Evolutionary conservation across 2,113 vertebrate genomes (phyloP).

Genomic region (Tetrax tetrax): DNA sequence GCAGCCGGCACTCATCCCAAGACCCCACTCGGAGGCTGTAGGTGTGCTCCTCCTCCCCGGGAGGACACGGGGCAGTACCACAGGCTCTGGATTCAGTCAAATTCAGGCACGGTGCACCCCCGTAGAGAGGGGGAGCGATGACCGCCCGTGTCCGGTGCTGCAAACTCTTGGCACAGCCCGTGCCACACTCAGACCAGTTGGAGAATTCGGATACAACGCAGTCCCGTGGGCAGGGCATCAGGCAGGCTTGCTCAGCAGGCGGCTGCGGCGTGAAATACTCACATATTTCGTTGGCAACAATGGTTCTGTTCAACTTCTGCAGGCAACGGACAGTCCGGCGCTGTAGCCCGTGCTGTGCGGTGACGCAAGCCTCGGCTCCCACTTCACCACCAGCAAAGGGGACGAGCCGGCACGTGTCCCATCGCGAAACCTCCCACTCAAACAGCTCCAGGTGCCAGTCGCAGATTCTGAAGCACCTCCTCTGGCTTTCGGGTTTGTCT

Average conservation of each 20-base stretch:
- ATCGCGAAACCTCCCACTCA: constrained; percentile 89
- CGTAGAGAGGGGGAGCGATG: constrained; percentile 87
- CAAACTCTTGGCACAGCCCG: constrained; percentile 76
- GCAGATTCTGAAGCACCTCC: constrained; percentile 92
- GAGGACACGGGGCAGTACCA: constrained; percentile 69
- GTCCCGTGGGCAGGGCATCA: constrained; percentile 92
- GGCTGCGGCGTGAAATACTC: constrained; percentile 88
- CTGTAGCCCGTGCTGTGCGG: constrained; percentile 92
- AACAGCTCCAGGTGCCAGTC: constrained; percentile 94
- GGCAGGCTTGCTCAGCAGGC: constrained; percentile 87
- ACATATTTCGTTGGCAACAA: constrained; percentile 83
- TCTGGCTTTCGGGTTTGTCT: constrained; percentile 84
- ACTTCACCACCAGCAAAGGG: constrained; percentile 68
- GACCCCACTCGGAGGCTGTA: constrained; percentile 90
- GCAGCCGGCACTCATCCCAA: constrained; percentile 85
- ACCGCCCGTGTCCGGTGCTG: constrained; percentile 85
- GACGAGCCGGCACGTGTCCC: constrained; percentile 83
- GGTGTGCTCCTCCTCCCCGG: constrained; percentile 80
- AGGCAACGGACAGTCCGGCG: constrained; percentile 83
- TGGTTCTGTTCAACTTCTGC: constrained; percentile 84
- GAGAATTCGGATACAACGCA: constrained; percentile 91
- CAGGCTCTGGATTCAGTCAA: constrained; percentile 87
- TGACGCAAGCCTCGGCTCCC: constrained; percentile 79
- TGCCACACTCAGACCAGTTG: constrained; percentile 85
- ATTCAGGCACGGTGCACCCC: constrained; percentile 86